Conservation (phyloP, 2,888 invertebrate genomes). For the Drosophila crucigera region DNA sequence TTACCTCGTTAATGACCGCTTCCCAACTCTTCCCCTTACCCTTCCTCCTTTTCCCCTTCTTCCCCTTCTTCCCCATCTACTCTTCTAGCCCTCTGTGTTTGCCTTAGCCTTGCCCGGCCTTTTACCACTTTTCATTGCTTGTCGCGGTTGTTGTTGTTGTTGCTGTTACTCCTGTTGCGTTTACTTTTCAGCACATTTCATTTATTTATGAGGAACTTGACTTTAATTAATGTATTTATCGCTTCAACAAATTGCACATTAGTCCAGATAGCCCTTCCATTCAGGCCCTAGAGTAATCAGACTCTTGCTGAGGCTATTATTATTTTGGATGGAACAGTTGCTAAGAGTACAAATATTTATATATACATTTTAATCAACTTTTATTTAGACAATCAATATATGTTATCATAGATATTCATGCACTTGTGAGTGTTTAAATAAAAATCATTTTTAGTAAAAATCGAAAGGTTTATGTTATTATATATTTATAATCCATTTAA, state of each 20-base stretch:
- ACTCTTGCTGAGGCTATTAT: not conserved
- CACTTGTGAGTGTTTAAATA: not conserved
- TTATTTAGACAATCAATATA: too few relatives aligned
- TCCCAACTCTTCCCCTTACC: not conserved
- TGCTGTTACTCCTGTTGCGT: constrained; percentile 14
- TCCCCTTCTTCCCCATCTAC: not conserved
- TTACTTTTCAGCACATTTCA: constrained; percentile 64
- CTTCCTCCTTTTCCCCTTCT: not conserved
- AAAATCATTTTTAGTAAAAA: not conserved
- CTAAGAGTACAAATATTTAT: not conserved
- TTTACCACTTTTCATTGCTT: constrained; percentile 36
- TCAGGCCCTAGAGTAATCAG: not conserved
- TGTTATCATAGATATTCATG: not conserved
- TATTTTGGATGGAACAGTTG: not conserved
- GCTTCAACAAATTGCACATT: constrained; percentile 75
- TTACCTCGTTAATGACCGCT: constrained; percentile 46
- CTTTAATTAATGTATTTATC: constrained; percentile 82
- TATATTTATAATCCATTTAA: not conserved
- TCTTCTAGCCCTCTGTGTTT: not conserved
- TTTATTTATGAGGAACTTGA: constrained; percentile 78
- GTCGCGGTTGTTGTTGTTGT: not conserved
- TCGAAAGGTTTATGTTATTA: not conserved
- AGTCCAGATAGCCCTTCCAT: constrained; percentile 44
- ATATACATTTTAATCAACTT: not conserved
- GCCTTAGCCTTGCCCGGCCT: constrained; percentile 18